A percentile compares a stretch with the other conserved stretches of the same genome.
Conservation (phyloP, 1,140 invertebrate species). For the Oncopodura yosiiana region DNA sequence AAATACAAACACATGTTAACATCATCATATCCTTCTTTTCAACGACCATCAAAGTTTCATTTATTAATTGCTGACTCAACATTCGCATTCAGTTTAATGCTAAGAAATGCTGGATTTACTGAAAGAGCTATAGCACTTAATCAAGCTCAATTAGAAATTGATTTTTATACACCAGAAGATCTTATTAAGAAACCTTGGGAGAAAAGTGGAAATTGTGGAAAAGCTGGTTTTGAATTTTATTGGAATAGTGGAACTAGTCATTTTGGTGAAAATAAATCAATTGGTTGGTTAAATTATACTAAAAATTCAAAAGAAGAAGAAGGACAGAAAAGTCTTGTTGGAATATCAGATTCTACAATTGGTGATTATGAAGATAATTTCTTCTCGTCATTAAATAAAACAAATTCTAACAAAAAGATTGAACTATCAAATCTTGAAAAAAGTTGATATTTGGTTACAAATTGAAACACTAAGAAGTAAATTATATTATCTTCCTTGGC, state of each 20-base stretch:
- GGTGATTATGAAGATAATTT: conserved; percentile 22
- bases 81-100: conserved; percentile 9
- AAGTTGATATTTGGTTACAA: conserved; percentile 19
- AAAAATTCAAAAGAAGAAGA: neutral
- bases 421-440: conserved; percentile 1
- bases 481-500: conserved; percentile 27
- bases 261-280: conserved; percentile 28
- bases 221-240: conserved; percentile 23
- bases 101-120: conserved; percentile 21
- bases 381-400: conserved; percentile 9
- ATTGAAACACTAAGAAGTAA: conserved; percentile 26
- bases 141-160: conserved; percentile 31
- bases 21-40: conserved; percentile 24
- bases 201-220: conserved; percentile 13
- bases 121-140: conserved; percentile 25
- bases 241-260: conserved; percentile 28
- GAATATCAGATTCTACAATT: conserved; percentile 12
- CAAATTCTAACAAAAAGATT: neutral
- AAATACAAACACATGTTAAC: conserved; percentile 33
- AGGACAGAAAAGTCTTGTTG: neutral
- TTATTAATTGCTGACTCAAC: conserved; percentile 23
- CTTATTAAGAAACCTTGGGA: conserved; percentile 7
- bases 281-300: conserved; percentile 17
- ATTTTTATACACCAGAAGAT: conserved; percentile 23
- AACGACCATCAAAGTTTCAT: conserved; percentile 26